Percentiles rank a stretch among this genome's conserved stretches.
Evolutionary conservation across 2,113 vertebrate species (phyloP).

Genomic region (Naja naja): DNA sequence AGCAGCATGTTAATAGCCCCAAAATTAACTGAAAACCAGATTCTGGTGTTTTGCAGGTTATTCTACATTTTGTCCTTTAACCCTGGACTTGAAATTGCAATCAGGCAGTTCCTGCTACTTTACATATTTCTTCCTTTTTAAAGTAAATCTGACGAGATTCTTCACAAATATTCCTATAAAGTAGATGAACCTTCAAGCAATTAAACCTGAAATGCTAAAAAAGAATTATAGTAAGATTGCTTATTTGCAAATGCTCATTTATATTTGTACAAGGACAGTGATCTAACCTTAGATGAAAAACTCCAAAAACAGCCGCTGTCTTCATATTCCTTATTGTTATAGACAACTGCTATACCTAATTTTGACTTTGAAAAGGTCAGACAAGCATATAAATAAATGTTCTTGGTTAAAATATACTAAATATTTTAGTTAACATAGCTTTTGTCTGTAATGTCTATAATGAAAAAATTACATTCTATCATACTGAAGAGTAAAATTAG

Average conservation of each 20-base stretch:
- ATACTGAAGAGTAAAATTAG: neutral
- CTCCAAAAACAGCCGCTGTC: neutral
- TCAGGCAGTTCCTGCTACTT: neutral
- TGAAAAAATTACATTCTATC: neutral
- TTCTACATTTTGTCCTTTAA: conserved; percentile 24
- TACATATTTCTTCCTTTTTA: neutral
- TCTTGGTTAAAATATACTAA: neutral
- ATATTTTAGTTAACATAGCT: neutral
- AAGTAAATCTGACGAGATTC: neutral
- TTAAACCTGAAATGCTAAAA: neutral
- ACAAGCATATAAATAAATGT: neutral
- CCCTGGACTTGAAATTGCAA: neutral
- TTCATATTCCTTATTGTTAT: neutral
- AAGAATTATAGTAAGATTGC: neutral
- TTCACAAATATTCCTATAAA: neutral
- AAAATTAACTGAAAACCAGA: conserved; percentile 4
- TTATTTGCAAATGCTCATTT: neutral
- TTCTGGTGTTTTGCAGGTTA: conserved; percentile 13
- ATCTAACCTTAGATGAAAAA: neutral
- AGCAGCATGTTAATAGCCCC: neutral
- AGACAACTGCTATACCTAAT: neutral
- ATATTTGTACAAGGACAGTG: neutral
- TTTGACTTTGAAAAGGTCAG: neutral
- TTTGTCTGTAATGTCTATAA: neutral
- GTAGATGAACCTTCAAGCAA: neutral